Evolutionary conservation across 2,113 vertebrate species (phyloP).

Genomic region (Rhynchopsitta pachyrhyncha): DNA sequence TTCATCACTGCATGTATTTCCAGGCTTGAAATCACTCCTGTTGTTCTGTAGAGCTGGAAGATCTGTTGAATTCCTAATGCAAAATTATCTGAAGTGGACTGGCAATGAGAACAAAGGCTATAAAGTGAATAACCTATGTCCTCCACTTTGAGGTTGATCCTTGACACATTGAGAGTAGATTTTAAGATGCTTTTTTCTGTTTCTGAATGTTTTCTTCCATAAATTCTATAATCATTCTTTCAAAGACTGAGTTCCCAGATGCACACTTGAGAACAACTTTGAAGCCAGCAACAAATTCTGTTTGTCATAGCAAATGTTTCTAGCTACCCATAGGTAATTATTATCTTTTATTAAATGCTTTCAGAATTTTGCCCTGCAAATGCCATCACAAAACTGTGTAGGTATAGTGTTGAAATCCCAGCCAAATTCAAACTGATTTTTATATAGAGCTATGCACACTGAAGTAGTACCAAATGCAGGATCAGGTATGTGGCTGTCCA

Average conservation of each 20-base stretch:
- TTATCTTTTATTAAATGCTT: background rate
- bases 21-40: background rate
- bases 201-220: background rate
- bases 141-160: background rate
- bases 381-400: background rate
- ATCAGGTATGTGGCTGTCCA: background rate
- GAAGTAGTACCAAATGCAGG: background rate
- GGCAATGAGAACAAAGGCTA: background rate
- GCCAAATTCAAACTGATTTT: background rate
- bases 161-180: background rate
- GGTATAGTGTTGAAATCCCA: background rate
- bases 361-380: background rate
- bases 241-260: background rate
- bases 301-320: background rate
- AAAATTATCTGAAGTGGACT: background rate
- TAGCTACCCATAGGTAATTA: background rate
- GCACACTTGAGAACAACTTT: accelerated
- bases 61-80: background rate
- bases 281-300: background rate
- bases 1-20: background rate
- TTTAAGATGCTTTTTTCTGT: background rate
- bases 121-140: background rate
- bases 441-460: background rate
- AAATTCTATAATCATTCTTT: background rate
- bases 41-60: accelerated